Evolutionary conservation across 2,113 vertebrate genomes (phyloP).

Genomic region (Forbesichthys agassizii): DNA sequence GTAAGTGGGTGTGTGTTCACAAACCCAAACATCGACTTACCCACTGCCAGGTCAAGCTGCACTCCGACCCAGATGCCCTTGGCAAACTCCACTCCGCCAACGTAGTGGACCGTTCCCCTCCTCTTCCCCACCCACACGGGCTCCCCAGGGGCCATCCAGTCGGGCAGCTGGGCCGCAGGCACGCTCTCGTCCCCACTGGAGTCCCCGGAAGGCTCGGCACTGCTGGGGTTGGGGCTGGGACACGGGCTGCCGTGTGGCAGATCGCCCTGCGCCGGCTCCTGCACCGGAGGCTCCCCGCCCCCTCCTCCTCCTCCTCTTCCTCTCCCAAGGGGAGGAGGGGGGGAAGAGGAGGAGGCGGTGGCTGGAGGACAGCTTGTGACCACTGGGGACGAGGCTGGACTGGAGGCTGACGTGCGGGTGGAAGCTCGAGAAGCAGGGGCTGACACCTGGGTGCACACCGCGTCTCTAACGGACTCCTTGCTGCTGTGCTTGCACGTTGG

Average conservation of each 20-base stretch:
- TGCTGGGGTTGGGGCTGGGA: slow-evolving; percentile 55
- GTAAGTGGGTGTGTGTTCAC: too few species aligned
- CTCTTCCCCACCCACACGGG: slow-evolving; percentile 83
- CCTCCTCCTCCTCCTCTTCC: slow-evolving; percentile 36
- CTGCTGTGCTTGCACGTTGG: slow-evolving; percentile 39
- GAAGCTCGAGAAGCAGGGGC: slow-evolving; percentile 1
- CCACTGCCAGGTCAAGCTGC: slow-evolving; percentile 81
- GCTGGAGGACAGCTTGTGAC: slow-evolving; percentile 10
- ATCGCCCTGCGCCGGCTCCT: slow-evolving; percentile 69
- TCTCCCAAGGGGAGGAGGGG: slow-evolving; percentile 5
- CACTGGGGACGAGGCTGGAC: slow-evolving; percentile 21
- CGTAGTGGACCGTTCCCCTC: slow-evolving; percentile 77
- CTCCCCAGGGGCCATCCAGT: slow-evolving; percentile 79
- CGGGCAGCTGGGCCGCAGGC: slow-evolving; percentile 72
- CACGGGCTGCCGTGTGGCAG: slow-evolving; percentile 68
- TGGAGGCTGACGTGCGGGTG: slow-evolving; percentile 17
- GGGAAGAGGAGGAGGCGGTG: neutral
- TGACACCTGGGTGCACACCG: slow-evolving; percentile 37
- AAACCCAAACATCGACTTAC: slow-evolving; percentile 64
- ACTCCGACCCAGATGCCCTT: slow-evolving; percentile 84
- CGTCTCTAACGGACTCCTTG: slow-evolving; percentile 17
- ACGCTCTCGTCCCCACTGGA: slow-evolving; percentile 74
- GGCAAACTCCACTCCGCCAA: slow-evolving; percentile 85
- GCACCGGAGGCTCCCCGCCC: slow-evolving; percentile 64
- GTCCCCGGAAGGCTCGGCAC: slow-evolving; percentile 62